A percentile compares a stretch with the other conserved stretches of the same genome.
Conservation (phyloP, 2,888 invertebrate species). For the Marasmarcha lunaedactyla region DNA sequence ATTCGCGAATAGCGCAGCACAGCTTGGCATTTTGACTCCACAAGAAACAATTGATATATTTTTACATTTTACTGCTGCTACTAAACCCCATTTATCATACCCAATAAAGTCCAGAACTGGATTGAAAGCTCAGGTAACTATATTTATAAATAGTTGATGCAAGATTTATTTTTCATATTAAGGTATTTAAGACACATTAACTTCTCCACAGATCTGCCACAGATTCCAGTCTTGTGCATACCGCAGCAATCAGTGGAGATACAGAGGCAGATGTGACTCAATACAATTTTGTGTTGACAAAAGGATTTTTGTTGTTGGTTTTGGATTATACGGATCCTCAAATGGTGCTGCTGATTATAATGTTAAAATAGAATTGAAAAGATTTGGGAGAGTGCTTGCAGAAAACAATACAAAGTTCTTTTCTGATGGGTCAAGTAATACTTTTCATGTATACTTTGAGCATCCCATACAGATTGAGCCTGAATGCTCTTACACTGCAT, state of each 20-base stretch:
- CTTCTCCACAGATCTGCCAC: constrained; percentile 82
- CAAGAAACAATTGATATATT: constrained; percentile 96
- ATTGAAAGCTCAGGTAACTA: constrained; percentile 83
- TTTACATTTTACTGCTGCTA: constrained; percentile 91
- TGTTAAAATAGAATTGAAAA: constrained; percentile 93
- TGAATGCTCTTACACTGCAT: constrained; percentile 94
- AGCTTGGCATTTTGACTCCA: constrained; percentile 89
- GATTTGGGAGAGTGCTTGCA: constrained; percentile 87
- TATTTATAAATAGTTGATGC: neutral
- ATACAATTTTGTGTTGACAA: constrained; percentile 97
- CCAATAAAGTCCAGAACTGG: constrained; percentile 87
- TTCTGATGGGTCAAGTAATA: constrained; percentile 96
- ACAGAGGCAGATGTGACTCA: constrained; percentile 94
- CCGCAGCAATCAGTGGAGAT: constrained; percentile 97
- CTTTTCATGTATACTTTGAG: constrained; percentile 86
- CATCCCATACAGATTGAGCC: constrained; percentile 92
- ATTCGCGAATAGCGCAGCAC: constrained; percentile 95
- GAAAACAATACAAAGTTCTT: constrained; percentile 95
- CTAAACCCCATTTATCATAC: constrained; percentile 86
- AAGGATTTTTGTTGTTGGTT: constrained; percentile 94
- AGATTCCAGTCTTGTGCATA: constrained; percentile 97
- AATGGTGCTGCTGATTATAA: constrained; percentile 95
- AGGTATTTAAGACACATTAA: constrained; percentile 1
- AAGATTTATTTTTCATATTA: neutral
- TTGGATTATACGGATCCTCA: constrained; percentile 95